phyloP scores from a whole-genome alignment of 2,888 invertebrate genomes.

The Asteroscopus sphinx region DNA sequence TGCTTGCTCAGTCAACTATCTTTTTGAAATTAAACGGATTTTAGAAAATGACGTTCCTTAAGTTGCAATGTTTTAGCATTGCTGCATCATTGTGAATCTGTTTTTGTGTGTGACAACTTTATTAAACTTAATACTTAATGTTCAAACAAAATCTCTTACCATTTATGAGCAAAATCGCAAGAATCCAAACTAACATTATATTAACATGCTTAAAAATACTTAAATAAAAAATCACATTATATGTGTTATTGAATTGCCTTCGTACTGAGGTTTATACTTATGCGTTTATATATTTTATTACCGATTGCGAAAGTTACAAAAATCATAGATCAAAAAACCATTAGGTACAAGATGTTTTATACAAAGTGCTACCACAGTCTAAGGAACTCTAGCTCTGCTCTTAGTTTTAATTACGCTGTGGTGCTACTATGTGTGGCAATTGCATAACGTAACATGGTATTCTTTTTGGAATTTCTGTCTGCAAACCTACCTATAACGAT shows the following conservation, averaged over 20 bases:
- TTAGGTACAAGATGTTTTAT: no score
- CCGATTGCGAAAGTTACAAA: constrained; percentile 8
- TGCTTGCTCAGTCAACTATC: no score
- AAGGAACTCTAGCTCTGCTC: no score
- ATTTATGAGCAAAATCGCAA: constrained; percentile 18
- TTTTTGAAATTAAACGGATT: no score
- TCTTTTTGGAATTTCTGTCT: neutral
- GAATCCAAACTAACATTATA: constrained; percentile 34
- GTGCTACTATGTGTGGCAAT: no score
- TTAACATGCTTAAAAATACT: constrained; percentile 1
- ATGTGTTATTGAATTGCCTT: constrained; percentile 2
- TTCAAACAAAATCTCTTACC: constrained; percentile 25
- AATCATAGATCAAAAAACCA: no score
- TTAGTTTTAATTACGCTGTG: no score
- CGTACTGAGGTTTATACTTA: constrained; percentile 3
- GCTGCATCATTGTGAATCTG: constrained; percentile 2
- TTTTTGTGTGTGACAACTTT: neutral
- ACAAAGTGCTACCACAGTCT: no score
- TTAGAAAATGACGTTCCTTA: no score
- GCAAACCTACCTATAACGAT: no score
- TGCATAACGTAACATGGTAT: no score
- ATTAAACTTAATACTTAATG: neutral
- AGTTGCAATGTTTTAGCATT: no score
- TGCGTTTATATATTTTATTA: constrained; percentile 23
- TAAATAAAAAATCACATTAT: constrained; percentile 17